A percentile compares a stretch with the other conserved stretches of the same genome.
phyloP scores from a whole-genome alignment of 2,888 invertebrate genomes.

The Erebia ligea region DNA sequence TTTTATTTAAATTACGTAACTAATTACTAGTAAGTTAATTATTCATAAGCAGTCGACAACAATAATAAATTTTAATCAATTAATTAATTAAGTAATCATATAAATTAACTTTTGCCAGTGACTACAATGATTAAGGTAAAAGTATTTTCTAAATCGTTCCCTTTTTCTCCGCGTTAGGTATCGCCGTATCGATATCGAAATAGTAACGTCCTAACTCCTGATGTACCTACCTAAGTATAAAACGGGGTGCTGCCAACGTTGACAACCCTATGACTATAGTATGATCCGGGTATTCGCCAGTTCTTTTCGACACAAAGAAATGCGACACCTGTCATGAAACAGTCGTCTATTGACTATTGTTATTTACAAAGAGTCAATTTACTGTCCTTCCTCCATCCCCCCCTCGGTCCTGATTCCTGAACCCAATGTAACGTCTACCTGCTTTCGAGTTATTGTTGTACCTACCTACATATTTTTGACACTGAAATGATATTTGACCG shows the following conservation, averaged over 20 bases:
- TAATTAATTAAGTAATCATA: too few species aligned
- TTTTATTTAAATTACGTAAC: too few species aligned
- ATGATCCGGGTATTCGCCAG: slow-evolving; percentile 15
- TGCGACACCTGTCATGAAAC: slow-evolving; percentile 36
- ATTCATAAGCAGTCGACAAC: too few species aligned
- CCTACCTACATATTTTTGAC: background rate
- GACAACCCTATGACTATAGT: background rate
- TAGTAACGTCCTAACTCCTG: too few species aligned
- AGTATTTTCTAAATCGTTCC: too few species aligned
- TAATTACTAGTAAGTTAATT: too few species aligned
- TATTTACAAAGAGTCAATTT: slow-evolving; percentile 27
- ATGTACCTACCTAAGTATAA: background rate
- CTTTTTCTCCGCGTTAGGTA: too few species aligned
- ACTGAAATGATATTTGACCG: too few species aligned
- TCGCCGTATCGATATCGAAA: too few species aligned
- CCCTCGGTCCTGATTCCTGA: background rate
- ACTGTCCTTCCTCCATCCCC: background rate
- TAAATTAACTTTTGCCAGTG: too few species aligned
- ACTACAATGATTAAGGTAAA: too few species aligned
- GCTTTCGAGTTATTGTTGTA: slow-evolving; percentile 11
- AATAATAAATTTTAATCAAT: too few species aligned
- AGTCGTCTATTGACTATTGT: slow-evolving; percentile 29
- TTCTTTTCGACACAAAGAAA: slow-evolving; percentile 20
- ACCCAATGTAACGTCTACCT: slow-evolving; percentile 12
- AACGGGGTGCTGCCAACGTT: background rate